phyloP scores from a whole-genome alignment of 1,140 invertebrate species.

The Lanistes nyassanus region DNA sequence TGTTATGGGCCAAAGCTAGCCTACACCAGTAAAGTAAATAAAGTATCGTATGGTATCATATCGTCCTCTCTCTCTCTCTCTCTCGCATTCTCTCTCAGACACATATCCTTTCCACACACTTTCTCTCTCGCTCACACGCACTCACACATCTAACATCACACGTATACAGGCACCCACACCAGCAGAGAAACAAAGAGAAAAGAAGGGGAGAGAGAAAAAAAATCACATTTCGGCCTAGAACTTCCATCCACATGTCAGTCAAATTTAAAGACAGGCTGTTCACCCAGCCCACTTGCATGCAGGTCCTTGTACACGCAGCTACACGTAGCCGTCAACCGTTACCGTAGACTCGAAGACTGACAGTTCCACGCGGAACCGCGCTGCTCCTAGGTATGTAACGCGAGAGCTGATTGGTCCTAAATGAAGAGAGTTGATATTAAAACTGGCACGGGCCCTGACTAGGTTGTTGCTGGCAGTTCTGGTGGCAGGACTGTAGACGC shows the following conservation, averaged over 20 bases:
- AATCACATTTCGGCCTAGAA: not conserved
- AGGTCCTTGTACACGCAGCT: not conserved
- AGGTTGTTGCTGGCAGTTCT: conserved; percentile 21
- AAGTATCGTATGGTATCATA: too few species aligned
- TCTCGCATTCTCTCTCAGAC: too few species aligned
- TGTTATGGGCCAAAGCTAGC: too few species aligned
- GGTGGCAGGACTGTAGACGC: conserved; percentile 8
- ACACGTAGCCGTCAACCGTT: not conserved
- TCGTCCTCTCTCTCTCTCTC: too few species aligned
- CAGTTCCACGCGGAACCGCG: not conserved
- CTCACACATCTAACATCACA: too few species aligned
- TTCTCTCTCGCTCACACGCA: too few species aligned
- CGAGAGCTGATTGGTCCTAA: conserved; percentile 1
- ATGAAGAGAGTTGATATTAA: conserved; percentile 2
- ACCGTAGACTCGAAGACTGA: not conserved
- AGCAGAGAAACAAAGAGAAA: not conserved
- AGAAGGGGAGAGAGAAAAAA: not conserved
- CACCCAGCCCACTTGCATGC: too few species aligned
- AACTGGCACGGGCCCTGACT: not conserved
- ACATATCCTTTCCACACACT: too few species aligned
- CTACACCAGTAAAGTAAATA: too few species aligned
- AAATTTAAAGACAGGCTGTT: too few species aligned
- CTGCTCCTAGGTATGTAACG: not conserved
- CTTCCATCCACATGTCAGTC: not conserved
- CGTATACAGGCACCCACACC: not conserved